phyloP scores from a whole-genome alignment of 2,888 invertebrate species.

The Orthosia gracilis region DNA sequence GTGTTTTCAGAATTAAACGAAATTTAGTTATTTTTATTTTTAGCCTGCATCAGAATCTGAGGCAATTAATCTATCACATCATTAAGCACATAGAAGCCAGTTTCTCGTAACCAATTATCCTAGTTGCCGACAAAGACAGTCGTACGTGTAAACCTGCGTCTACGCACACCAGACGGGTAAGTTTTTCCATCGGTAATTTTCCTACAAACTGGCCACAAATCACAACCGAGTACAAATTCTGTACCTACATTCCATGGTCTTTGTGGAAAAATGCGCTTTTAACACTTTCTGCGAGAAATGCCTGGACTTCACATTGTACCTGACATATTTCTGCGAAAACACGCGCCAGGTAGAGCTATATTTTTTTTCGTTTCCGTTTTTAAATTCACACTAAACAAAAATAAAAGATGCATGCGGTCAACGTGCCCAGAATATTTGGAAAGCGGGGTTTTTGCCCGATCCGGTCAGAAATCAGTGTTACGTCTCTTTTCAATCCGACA shows the following conservation, averaged over 20 bases:
- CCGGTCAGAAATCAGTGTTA: conserved; percentile 55
- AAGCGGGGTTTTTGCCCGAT: conserved; percentile 60
- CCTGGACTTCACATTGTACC: conserved; percentile 28
- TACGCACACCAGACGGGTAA: conserved; percentile 36
- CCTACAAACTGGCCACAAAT: conserved; percentile 48
- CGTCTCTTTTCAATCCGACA: conserved; percentile 64
- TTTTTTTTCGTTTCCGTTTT: conserved; percentile 29
- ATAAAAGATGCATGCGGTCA: conserved; percentile 62
- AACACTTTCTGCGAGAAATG: conserved; percentile 65
- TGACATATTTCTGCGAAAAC: conserved; percentile 49
- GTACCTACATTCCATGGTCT: conserved; percentile 63
- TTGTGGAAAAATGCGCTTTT: conserved; percentile 63
- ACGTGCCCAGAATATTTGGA: conserved; percentile 56
- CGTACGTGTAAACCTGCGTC: conserved; percentile 46
- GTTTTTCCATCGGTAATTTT: conserved; percentile 62
- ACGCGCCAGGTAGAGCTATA: conserved; percentile 29
- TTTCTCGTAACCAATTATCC: conserved; percentile 59
- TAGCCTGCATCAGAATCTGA: conserved; percentile 29
- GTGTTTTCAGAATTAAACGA: conserved; percentile 11
- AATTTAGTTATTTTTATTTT: conserved; percentile 28
- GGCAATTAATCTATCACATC: conserved; percentile 51
- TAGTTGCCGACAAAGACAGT: conserved; percentile 63
- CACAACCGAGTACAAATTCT: conserved; percentile 34
- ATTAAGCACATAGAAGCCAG: conserved; percentile 53
- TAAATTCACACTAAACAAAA: conserved; percentile 53